Percentiles rank a stretch among this genome's conserved stretches.
phyloP scores from a whole-genome alignment of 2,113 vertebrate genomes.

The Tupaia tana region DNA sequence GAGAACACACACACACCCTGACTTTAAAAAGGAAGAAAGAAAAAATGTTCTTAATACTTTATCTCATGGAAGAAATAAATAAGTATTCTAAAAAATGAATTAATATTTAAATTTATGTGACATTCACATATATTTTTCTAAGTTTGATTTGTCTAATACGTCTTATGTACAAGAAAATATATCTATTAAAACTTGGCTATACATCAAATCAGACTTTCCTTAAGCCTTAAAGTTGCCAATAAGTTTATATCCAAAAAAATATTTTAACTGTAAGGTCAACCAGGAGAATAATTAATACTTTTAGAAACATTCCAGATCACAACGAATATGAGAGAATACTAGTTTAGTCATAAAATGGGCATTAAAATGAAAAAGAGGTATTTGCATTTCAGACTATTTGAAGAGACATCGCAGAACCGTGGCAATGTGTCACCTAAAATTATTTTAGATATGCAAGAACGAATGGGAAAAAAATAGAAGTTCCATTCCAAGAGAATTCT shows the following conservation, averaged over 20 bases:
- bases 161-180: neutral
- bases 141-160: neutral
- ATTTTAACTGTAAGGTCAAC: neutral
- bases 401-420: neutral
- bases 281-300: slow-evolving; percentile 30
- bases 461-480: neutral
- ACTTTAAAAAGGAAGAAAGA: too few species aligned
- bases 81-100: too few species aligned
- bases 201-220: slow-evolving; percentile 19
- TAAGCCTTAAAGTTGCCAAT: slow-evolving; percentile 25
- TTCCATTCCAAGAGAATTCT: slow-evolving; percentile 12
- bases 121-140: neutral
- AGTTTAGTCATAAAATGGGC: neutral
- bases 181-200: slow-evolving; percentile 22
- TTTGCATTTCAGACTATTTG: slow-evolving; percentile 20
- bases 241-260: slow-evolving; percentile 21
- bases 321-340: neutral
- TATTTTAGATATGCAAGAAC: slow-evolving; percentile 23
- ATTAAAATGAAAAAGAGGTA: slow-evolving; percentile 41
- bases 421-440: neutral
- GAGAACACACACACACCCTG: too few species aligned
- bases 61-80: too few species aligned
- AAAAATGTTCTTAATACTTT: too few species aligned
- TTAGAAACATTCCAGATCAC: slow-evolving; percentile 20
- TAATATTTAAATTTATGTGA: slow-evolving; percentile 12